Base-by-base conservation (phyloP, 2,113 vertebrate species). In the cattle (Bos taurus) region DNA sequence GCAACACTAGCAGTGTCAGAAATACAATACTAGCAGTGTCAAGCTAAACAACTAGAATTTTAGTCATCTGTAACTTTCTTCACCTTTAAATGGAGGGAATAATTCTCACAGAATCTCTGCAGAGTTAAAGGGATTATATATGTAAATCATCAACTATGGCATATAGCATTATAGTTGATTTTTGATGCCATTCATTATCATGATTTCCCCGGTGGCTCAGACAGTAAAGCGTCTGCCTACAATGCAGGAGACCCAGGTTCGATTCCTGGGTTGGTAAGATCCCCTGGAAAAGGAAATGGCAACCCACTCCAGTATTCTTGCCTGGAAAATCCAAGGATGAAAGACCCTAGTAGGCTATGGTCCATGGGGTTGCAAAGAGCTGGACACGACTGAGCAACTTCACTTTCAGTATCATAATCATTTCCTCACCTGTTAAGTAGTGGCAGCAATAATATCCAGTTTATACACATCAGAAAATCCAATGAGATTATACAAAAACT, bases 401-500 rank as follows among this genome's bases (percentile, higher is more conserved):
- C 67, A 74, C 36, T 74, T 8, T 91, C 25, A 64, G 82, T 87
- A 94, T 80, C 33, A 78, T 50, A 85, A 90, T 52, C 30, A 94
- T 91, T 71, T 81, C 56, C 14, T 91, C 43, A 67, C 17, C 40
- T 88, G 26, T 89, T 87, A 71, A 48, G 50, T 60, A 52, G 11
- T 50, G 15, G 6, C 19, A 92, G 33, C 80, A 92, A 89, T 71
- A 95, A 92, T 57, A 57, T 30, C 57, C 64, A 97, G 28, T 78
- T 94, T 74, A 87, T 7, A 93, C 13, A 90, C 13, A 81, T 59
- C 25, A 85, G 28, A 90, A 88, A 94, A 90, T 36, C 71, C 90
- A 93, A 86, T 50, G 36, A 96, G 9, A 91, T 84, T 64, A 95
- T 23, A 94, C 56, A 56, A 96, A 93, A 67, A 97, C 25, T 15